Percentiles rank a stretch among this genome's conserved stretches.
These are phyloP conservation scores for Sebastes diploproa DNA, from an alignment of 2,797 vertebrate species.

Conservation along the genomic window DNA sequence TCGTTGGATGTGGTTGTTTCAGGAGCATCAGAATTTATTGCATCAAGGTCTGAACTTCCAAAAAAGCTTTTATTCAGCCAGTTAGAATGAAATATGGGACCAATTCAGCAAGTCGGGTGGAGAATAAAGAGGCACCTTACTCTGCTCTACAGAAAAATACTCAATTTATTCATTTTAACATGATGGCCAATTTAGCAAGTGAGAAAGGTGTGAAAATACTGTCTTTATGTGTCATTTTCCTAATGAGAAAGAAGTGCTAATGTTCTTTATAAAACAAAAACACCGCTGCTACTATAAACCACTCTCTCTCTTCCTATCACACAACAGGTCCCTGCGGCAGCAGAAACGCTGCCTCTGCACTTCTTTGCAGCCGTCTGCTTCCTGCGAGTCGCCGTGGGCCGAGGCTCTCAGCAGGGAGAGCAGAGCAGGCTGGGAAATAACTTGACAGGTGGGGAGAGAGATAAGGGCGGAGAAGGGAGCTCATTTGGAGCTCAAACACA, in stretches of 20 bases:
- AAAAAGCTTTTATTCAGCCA: background rate
- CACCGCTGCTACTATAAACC: background rate
- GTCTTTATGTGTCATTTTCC: background rate
- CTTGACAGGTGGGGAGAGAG: conserved; percentile 30
- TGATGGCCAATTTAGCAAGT: background rate
- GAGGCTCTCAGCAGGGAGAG: conserved; percentile 9
- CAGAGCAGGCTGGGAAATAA: conserved; percentile 35
- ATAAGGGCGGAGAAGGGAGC: conserved; percentile 23
- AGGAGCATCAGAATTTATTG: background rate
- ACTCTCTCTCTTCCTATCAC: background rate
- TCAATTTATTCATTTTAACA: background rate
- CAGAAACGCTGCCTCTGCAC: conserved; percentile 30
- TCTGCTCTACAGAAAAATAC: background rate
- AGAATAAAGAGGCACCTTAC: background rate
- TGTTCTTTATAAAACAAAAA: background rate
- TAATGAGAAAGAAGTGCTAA: background rate
- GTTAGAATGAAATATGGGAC: background rate
- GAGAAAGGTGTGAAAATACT: background rate
- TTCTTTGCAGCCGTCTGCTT: background rate
- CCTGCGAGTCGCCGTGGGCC: background rate
- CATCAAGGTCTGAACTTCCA: background rate
- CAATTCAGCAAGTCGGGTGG: background rate
- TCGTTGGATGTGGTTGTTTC: background rate
- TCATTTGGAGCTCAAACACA: conserved; percentile 15
- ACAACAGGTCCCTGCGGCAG: background rate